Evolutionary conservation across 2,888 invertebrate species (phyloP).

Genomic region (Campoplex nolae): DNA sequence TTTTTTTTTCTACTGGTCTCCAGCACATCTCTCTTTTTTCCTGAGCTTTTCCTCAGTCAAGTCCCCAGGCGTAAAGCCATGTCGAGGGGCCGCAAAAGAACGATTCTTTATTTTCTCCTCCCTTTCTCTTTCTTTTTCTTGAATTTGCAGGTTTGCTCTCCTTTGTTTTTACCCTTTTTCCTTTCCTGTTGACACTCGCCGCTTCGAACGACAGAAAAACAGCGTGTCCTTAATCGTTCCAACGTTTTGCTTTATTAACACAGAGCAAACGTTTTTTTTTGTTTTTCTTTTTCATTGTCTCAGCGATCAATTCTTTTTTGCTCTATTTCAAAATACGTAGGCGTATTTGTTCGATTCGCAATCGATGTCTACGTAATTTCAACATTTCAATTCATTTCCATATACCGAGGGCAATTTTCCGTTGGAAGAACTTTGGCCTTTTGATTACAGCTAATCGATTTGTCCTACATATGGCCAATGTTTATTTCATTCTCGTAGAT

Average conservation of each 20-base stretch:
- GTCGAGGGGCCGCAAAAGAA: slow-evolving; percentile 54
- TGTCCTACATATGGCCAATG: slow-evolving; percentile 49
- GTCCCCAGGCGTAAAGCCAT: slow-evolving; percentile 65
- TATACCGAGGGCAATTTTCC: background rate
- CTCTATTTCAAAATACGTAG: background rate
- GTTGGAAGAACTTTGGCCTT: slow-evolving; percentile 18
- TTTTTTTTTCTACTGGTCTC: background rate
- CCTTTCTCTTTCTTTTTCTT: slow-evolving; percentile 8
- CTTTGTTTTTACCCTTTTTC: slow-evolving; percentile 13
- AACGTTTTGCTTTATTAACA: slow-evolving; percentile 7
- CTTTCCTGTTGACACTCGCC: background rate
- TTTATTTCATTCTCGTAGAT: slow-evolving; percentile 33
- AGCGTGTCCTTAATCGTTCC: slow-evolving; percentile 7
- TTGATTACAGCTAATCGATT: slow-evolving; percentile 44
- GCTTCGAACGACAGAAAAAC: slow-evolving; percentile 15
- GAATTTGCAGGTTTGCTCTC: slow-evolving; percentile 40
- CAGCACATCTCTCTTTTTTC: slow-evolving; percentile 44
- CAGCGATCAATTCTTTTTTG: background rate
- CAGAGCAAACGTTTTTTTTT: background rate
- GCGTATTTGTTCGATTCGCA: background rate
- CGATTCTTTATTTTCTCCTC: slow-evolving; percentile 45
- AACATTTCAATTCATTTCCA: background rate
- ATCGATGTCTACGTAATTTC: background rate
- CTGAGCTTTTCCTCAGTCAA: slow-evolving; percentile 54
- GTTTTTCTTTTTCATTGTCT: background rate